Conservation (phyloP, 2,888 invertebrate genomes). For the Drosophila peninsularis region DNA sequence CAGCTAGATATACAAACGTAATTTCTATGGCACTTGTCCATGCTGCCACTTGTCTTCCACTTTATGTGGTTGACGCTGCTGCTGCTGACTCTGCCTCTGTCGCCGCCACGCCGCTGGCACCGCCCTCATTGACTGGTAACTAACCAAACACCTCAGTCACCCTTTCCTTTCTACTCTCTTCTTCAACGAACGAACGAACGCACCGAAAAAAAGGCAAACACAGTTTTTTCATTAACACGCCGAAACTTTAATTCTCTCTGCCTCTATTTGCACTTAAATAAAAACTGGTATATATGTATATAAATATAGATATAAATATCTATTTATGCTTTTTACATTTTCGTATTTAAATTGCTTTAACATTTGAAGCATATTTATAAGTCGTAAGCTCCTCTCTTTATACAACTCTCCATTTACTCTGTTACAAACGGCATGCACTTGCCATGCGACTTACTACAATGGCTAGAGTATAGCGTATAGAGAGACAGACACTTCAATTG, state of each 20-base stretch:
- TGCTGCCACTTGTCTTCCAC: slow-evolving; percentile 79
- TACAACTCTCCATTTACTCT: neutral
- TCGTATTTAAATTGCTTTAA: neutral
- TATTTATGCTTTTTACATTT: neutral
- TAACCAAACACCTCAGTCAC: slow-evolving; percentile 62
- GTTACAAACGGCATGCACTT: neutral
- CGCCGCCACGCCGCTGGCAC: slow-evolving; percentile 17
- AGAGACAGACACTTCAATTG: slow-evolving; percentile 76
- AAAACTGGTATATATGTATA: no score
- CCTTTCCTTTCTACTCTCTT: slow-evolving; percentile 15
- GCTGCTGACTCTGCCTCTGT: slow-evolving; percentile 38
- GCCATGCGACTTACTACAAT: no score
- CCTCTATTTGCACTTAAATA: slow-evolving; percentile 9
- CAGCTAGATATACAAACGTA: slow-evolving; percentile 44
- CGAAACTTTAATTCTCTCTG: slow-evolving; percentile 34
- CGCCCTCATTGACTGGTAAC: slow-evolving; percentile 54
- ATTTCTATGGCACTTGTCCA: slow-evolving; percentile 79
- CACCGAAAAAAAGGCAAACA: slow-evolving; percentile 46
- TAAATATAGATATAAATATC: neutral
- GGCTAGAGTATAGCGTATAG: slow-evolving; percentile 41
- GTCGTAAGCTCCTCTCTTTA: neutral
- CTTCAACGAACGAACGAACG: slow-evolving; percentile 32
- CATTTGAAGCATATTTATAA: neutral
- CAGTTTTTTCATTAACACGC: slow-evolving; percentile 1
- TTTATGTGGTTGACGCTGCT: slow-evolving; percentile 65